phyloP scores from a whole-genome alignment of 2,113 vertebrate genomes.

The Trichomycterus rosablanca region DNA sequence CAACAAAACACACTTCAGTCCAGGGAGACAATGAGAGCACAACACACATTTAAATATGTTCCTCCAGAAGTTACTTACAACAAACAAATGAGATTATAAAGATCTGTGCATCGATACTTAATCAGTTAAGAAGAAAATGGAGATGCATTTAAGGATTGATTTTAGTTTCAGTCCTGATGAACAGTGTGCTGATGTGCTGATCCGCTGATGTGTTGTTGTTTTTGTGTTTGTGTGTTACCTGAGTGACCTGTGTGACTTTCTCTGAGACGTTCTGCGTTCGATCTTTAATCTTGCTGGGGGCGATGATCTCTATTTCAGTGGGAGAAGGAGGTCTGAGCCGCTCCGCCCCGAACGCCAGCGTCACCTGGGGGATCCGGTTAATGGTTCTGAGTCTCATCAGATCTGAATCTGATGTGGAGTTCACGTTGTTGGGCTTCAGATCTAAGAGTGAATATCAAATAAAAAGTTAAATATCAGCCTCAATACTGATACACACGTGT shows the following conservation, averaged over 20 bases:
- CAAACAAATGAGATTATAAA: too few relatives aligned
- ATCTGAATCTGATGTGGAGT: conserved; percentile 84
- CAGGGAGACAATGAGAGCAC: too few relatives aligned
- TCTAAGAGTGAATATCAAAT: conserved; percentile 67
- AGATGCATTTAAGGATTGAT: too few relatives aligned
- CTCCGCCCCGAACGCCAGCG: conserved; percentile 88
- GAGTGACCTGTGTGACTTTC: conserved; percentile 97
- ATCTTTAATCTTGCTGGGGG: conserved; percentile 91
- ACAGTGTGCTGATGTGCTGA: too few relatives aligned
- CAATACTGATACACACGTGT: not conserved
- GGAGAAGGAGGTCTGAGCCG: conserved; percentile 84
- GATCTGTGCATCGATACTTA: too few relatives aligned
- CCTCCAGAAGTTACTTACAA: too few relatives aligned
- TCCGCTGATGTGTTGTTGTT: too few relatives aligned
- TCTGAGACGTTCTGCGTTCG: conserved; percentile 95
- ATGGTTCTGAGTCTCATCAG: conserved; percentile 83
- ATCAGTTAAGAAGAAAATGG: too few relatives aligned
- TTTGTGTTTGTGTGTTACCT: too few relatives aligned
- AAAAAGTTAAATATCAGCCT: conserved; percentile 20
- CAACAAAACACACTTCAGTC: too few relatives aligned
- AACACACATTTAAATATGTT: too few relatives aligned
- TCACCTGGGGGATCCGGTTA: conserved; percentile 89
- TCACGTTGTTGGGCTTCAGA: conserved; percentile 76
- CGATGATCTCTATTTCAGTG: conserved; percentile 92
- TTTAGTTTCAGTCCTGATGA: too few relatives aligned